Evolutionary conservation across 2,888 invertebrate genomes (phyloP).

Genomic region (Dasysyrphus tricinctus): DNA sequence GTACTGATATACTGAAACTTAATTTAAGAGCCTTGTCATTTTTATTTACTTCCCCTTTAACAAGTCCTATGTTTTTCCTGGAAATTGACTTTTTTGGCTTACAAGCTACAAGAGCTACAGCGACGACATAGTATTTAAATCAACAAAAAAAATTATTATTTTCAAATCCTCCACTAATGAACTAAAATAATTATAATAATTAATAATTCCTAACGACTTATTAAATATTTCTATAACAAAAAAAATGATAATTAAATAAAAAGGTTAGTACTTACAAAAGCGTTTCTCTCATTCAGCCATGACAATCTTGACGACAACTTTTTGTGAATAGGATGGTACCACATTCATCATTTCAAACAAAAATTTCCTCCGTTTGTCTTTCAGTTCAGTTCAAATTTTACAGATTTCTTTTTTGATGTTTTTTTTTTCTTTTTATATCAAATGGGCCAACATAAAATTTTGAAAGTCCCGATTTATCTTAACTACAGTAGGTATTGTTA

Average conservation of each 20-base stretch:
- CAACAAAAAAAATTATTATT: not conserved
- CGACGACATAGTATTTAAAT: not conserved
- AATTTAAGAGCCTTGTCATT: too few relatives aligned
- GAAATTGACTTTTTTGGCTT: not conserved
- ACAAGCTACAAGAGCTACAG: not conserved
- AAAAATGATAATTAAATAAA: slow-evolving; percentile 35
- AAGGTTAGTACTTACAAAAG: slow-evolving; percentile 71
- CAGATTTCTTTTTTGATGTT: slow-evolving; percentile 20
- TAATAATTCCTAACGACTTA: not conserved
- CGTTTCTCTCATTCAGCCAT: slow-evolving; percentile 47
- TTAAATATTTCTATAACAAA: not conserved
- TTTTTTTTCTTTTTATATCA: slow-evolving; percentile 7
- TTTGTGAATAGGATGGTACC: slow-evolving; percentile 28
- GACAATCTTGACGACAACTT: slow-evolving; percentile 53
- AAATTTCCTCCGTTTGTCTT: slow-evolving; percentile 21
- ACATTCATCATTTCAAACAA: slow-evolving; percentile 21
- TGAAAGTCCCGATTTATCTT: slow-evolving; percentile 18
- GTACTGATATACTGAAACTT: too few relatives aligned
- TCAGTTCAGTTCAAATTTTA: slow-evolving; percentile 35
- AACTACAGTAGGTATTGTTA: not conserved
- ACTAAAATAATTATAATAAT: not conserved
- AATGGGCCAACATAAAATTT: slow-evolving; percentile 51
- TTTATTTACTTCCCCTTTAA: too few relatives aligned
- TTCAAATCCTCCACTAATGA: not conserved
- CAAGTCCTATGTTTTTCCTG: not conserved